Percentiles rank a stretch among this genome's conserved stretches.
These are phyloP conservation scores for Trissolcus japonicus DNA, from an alignment of 2,888 invertebrate genomes.

Conservation along the genomic window DNA sequence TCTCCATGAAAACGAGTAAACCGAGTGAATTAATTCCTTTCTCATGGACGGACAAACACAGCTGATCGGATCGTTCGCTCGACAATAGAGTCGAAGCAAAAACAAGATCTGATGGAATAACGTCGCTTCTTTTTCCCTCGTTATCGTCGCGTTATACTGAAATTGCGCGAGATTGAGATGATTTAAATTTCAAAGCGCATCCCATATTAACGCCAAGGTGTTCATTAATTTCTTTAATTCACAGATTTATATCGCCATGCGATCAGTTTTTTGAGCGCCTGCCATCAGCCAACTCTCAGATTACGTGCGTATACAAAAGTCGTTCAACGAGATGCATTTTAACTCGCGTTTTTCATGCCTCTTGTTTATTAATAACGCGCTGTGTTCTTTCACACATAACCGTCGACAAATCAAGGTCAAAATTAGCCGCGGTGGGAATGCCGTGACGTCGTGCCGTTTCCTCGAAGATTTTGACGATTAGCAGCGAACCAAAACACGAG, in stretches of 20 bases:
- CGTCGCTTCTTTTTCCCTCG: slow-evolving; percentile 27
- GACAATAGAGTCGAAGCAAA: slow-evolving; percentile 26
- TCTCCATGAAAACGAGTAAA: no score
- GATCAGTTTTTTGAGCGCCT: slow-evolving; percentile 23
- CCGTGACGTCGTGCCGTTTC: slow-evolving; percentile 58
- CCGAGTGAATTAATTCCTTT: no score
- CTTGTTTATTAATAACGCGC: slow-evolving; percentile 38
- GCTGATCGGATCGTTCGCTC: slow-evolving; percentile 13
- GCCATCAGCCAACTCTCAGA: slow-evolving; percentile 19
- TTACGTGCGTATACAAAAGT: slow-evolving; percentile 12
- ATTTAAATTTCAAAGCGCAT: slow-evolving; percentile 43
- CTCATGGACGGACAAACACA: no score
- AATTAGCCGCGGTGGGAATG: slow-evolving; percentile 56
- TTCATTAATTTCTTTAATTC: slow-evolving; percentile 45
- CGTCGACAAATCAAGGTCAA: slow-evolving; percentile 46
- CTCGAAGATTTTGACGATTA: slow-evolving; percentile 66
- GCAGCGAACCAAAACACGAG: slow-evolving; percentile 55
- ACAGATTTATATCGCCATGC: slow-evolving; percentile 39
- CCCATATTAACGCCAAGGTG: slow-evolving; percentile 11
- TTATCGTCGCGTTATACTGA: slow-evolving; percentile 37
- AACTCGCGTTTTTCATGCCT: slow-evolving; percentile 5
- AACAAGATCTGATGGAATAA: slow-evolving; percentile 1
- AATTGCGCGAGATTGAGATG: slow-evolving; percentile 37
- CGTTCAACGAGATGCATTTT: slow-evolving; percentile 10
- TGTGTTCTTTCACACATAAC: slow-evolving; percentile 20